These are phyloP conservation scores for Polietes domitor DNA, from an alignment of 2,888 invertebrate genomes.

Conservation along the genomic window DNA sequence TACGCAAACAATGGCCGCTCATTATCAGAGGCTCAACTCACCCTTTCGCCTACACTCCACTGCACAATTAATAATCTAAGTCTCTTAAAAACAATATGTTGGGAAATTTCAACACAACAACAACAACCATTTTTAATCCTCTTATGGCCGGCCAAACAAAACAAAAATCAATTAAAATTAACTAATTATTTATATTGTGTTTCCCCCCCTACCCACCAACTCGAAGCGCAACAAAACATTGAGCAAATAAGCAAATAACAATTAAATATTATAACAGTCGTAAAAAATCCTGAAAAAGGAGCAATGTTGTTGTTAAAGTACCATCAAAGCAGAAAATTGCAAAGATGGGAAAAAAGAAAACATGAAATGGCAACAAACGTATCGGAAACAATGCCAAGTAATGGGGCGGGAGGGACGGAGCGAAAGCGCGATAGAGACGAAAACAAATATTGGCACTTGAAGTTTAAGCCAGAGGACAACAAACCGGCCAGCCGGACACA, in stretches of 20 bases:
- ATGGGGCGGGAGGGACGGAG: neutral
- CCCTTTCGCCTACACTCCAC: neutral
- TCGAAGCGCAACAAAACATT: neutral
- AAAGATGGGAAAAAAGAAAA: neutral
- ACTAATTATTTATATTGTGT: conserved; percentile 36
- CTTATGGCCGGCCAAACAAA: conserved; percentile 1
- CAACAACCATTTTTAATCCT: conserved; percentile 22
- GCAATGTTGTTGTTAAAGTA: conserved; percentile 12
- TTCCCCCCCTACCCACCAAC: neutral
- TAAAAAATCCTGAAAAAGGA: neutral
- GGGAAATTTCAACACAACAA: neutral
- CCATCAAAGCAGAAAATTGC: neutral
- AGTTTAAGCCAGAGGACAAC: neutral
- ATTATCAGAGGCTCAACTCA: neutral
- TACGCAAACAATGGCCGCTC: neutral
- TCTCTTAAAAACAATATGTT: neutral
- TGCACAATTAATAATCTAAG: neutral
- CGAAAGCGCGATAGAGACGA: neutral
- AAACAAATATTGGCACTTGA: conserved; percentile 29
- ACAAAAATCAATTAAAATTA: conserved; percentile 30
- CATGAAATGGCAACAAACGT: neutral
- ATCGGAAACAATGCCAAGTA: neutral
- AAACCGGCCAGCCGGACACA: neutral
- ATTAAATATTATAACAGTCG: conserved; percentile 17
- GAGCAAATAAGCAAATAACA: too few species aligned